These are phyloP conservation scores for Chironomus riparius DNA, from an alignment of 2,888 invertebrate genomes.

Conservation along the genomic window DNA sequence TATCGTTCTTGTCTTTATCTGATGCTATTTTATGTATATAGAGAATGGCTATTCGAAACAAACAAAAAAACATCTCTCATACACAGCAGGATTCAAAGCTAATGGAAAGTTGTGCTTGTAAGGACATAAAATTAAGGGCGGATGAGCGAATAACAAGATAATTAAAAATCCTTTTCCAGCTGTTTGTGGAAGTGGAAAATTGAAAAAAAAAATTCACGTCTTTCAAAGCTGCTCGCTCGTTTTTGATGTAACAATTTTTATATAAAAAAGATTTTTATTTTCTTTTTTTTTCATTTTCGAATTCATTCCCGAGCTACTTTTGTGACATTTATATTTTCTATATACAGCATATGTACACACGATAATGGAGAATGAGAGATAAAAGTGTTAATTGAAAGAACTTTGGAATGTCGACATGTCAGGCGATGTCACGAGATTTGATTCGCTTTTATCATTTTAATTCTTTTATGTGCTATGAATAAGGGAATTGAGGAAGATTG, in stretches of 20 bases:
- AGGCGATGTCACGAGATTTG: slow-evolving; percentile 14
- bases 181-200: background rate
- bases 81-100: background rate
- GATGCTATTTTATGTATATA: background rate
- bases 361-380: background rate
- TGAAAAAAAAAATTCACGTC: slow-evolving; percentile 6
- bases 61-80: background rate
- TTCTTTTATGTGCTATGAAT: background rate
- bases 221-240: background rate
- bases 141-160: slow-evolving; percentile 24
- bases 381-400: slow-evolving; percentile 3
- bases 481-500: too few relatives aligned
- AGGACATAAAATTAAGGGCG: slow-evolving; percentile 18
- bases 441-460: slow-evolving; percentile 10
- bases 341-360: too few relatives aligned
- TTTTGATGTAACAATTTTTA: slow-evolving; percentile 23
- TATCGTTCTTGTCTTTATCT: background rate
- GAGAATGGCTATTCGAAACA: background rate
- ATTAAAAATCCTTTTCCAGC: slow-evolving; percentile 15
- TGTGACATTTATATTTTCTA: too few relatives aligned
- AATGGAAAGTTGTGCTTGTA: background rate
- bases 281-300: too few relatives aligned
- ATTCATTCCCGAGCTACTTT: too few relatives aligned
- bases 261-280: background rate
- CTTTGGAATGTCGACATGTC: background rate